Evolutionary conservation across 1,140 invertebrate genomes (phyloP).

Genomic region (Pseudomyrmex sp.): DNA sequence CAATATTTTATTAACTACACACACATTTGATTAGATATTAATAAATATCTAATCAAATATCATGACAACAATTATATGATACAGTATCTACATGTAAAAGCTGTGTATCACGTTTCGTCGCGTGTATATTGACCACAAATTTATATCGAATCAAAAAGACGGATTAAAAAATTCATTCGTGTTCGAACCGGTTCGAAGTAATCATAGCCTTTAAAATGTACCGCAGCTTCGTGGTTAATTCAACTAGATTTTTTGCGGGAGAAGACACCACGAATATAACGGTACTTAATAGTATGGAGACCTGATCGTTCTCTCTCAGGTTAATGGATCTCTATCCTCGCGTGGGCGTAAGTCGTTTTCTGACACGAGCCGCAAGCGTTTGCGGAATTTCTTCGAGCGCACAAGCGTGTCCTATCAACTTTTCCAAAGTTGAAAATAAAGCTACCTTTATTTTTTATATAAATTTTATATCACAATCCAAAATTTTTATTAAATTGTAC

Average conservation of each 20-base stretch:
- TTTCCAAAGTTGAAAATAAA: constrained; percentile 1
- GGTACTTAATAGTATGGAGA: constrained; percentile 59
- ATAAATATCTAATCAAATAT: background rate
- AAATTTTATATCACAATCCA: background rate
- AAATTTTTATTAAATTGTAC: background rate
- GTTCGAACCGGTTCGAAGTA: constrained; percentile 43
- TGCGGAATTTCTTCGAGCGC: constrained; percentile 41
- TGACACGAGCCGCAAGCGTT: constrained; percentile 53
- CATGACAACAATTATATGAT: constrained; percentile 39
- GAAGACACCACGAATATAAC: constrained; percentile 58
- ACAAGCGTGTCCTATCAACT: constrained; percentile 15
- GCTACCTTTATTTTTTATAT: constrained; percentile 7
- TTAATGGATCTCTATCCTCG: constrained; percentile 58
- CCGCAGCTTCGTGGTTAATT: constrained; percentile 52
- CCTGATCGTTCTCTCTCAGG: constrained; percentile 55
- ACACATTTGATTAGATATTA: background rate
- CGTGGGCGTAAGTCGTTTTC: constrained; percentile 54
- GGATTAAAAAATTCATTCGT: constrained; percentile 50
- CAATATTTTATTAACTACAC: no score
- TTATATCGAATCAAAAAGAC: constrained; percentile 34
- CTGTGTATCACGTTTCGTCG: constrained; percentile 20
- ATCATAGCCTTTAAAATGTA: constrained; percentile 59
- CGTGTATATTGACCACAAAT: constrained; percentile 2
- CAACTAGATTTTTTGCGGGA: constrained; percentile 51
- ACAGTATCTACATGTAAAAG: background rate